Evolutionary conservation across 2,888 invertebrate species (phyloP), one percentile per base, ranked within the genome.

Genomic region (Eurois occulta): DNA sequence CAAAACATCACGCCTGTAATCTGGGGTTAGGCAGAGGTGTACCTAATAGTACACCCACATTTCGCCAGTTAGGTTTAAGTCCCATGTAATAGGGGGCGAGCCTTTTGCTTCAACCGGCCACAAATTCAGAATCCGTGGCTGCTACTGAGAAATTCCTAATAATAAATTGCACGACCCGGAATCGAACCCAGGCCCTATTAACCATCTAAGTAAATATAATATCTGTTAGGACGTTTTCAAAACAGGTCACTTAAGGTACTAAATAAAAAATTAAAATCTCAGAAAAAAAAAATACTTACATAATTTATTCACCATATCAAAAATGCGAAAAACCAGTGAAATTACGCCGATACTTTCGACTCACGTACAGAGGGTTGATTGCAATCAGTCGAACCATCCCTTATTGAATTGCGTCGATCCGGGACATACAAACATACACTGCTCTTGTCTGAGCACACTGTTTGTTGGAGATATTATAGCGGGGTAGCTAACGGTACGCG

Each of bases 351-450:
- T 84, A 82, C 83, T 89, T 91, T 80, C 81, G 75, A 16, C 90
- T 93, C 94, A 94, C 94, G 94, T 94, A 89, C 77, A 84, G 85
- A 58, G 86, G 89, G 88, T 93, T 95, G 96, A 96, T 96, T 95
- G 95, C 96, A 96, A 96, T 96, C 96, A 95, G 91, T 91, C 87
- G 92, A 93, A 91, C 93, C 92, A 92, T 94, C 93, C 48, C 95
- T 96, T 95, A 95, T 96, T 95, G 95, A 93, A 94, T 95, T 94
- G 92, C 87, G 91, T 78, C 78, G 87, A 87, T 91, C 89, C 88
- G 87, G 89, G 84, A 83, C 78, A 89, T 85, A 87, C 87, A 55
- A 60, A 85, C 72, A 78, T 69, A 81, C 83, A 72, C 87, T 83
- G 88, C 90, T 89, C 92, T 93, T 95, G 93, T 94, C 93, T 94